These are phyloP conservation scores for Branchinecta sandiegonensis DNA, from an alignment of 2,888 invertebrate genomes.

Conservation along the genomic window DNA sequence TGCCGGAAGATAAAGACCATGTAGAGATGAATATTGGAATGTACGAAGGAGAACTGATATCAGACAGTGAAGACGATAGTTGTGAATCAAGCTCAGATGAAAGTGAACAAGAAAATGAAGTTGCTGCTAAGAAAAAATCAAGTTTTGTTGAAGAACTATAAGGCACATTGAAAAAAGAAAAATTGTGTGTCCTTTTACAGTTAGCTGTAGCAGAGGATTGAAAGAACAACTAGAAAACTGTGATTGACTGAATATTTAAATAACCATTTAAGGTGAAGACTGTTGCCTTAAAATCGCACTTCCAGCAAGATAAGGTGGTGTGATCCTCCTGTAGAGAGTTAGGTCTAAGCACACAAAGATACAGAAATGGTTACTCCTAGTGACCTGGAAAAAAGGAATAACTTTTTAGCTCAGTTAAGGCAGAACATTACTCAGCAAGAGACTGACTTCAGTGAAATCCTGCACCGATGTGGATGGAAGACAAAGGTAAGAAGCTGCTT, in stretches of 20 bases:
- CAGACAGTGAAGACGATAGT: not conserved
- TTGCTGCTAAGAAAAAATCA: too few relatives aligned
- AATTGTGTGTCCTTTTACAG: too few relatives aligned
- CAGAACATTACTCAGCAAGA: not conserved
- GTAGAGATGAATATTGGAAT: constrained; percentile 7
- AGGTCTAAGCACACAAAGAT: too few relatives aligned
- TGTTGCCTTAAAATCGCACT: too few relatives aligned
- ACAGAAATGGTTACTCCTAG: not conserved
- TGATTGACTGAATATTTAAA: too few relatives aligned
- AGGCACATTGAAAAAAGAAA: too few relatives aligned
- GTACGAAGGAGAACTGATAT: not conserved
- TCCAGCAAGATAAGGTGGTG: too few relatives aligned
- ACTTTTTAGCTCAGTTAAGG: not conserved
- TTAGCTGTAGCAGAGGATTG: too few relatives aligned
- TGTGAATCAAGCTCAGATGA: not conserved
- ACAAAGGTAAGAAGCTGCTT: not conserved
- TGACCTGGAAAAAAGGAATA: constrained; percentile 3
- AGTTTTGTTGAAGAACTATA: too few relatives aligned
- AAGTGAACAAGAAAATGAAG: not conserved
- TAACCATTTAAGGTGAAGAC: too few relatives aligned
- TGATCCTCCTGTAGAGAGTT: too few relatives aligned
- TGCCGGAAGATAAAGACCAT: not conserved
- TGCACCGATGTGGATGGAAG: not conserved
- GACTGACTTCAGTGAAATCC: not conserved
- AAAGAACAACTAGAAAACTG: too few relatives aligned